phyloP scores from a whole-genome alignment of 2,113 vertebrate species.

The Lathamus discolor region DNA sequence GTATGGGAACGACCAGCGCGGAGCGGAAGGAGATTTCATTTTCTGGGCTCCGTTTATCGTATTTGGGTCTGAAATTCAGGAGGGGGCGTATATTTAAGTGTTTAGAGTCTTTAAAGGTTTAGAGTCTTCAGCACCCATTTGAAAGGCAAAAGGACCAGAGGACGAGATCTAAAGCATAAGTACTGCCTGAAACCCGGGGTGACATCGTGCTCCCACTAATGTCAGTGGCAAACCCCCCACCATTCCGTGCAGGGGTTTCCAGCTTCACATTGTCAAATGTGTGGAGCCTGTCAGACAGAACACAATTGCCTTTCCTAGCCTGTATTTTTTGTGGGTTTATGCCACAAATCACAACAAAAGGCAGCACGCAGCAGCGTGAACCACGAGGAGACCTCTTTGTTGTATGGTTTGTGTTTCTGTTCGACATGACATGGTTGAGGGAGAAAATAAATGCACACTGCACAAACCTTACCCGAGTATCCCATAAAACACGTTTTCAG shows the following conservation, averaged over 20 bases:
- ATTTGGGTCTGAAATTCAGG: neutral
- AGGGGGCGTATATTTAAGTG: neutral
- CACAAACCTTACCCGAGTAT: neutral
- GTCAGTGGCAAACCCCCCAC: neutral
- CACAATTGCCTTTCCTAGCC: neutral
- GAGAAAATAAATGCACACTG: neutral
- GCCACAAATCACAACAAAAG: neutral
- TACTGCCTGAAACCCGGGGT: neutral
- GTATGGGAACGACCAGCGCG: neutral
- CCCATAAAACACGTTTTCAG: neutral
- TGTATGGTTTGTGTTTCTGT: neutral
- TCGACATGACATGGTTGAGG: neutral
- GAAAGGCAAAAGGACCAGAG: neutral
- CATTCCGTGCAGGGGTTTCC: neutral
- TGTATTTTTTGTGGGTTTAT: neutral
- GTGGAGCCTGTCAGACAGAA: neutral
- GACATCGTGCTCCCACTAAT: neutral
- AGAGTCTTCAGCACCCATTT: accelerated
- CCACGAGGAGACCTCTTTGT: neutral
- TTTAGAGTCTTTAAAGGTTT: too few species aligned
- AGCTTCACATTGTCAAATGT: neutral
- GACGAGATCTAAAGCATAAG: neutral
- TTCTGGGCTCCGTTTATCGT: neutral
- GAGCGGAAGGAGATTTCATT: neutral
- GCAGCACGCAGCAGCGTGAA: neutral